Conservation (phyloP, 23 tunicate genomes). For the Botrylloides violaceus region DNA sequence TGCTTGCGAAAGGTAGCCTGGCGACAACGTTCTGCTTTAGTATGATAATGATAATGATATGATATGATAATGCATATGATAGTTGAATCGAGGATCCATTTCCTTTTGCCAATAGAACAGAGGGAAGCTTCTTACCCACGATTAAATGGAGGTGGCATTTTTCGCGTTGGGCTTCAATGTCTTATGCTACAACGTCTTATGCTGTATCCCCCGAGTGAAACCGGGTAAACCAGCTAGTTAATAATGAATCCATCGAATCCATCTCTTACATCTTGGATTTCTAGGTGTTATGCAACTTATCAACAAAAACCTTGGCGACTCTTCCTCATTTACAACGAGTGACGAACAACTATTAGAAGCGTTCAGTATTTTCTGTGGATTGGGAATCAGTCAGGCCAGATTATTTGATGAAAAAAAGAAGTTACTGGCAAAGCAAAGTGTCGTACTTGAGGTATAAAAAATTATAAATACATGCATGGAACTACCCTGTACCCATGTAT, state of each 20-base stretch:
- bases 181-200: too few relatives aligned
- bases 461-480: background rate
- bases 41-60: too few relatives aligned
- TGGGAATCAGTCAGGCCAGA: constrained; percentile 78
- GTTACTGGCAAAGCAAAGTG: constrained; percentile 78
- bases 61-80: too few relatives aligned
- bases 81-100: too few relatives aligned
- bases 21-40: too few relatives aligned
- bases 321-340: constrained; percentile 55
- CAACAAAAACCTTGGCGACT: constrained; percentile 46
- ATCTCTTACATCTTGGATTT: background rate
- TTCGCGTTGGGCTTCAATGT: too few relatives aligned
- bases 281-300: constrained; percentile 90
- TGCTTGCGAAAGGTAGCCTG: too few relatives aligned
- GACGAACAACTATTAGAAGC: constrained; percentile 86
- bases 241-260: background rate
- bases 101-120: too few relatives aligned
- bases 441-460: constrained; percentile 74
- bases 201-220: too few relatives aligned
- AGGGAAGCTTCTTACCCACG: too few relatives aligned
- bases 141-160: too few relatives aligned
- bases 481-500: background rate
- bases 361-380: constrained; percentile 88
- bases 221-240: too few relatives aligned
- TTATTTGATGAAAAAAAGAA: constrained; percentile 74